These are phyloP conservation scores for honey bee (Apis mellifera) DNA, from an alignment of 1,140 invertebrate genomes.

Conservation along the genomic window Amel_HAv3.1 CM009937.2:4831501-4832000, in stretches of 20 bases:
- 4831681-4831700: neutral
- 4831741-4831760: neutral
- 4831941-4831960: conserved; percentile 45
- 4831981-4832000: neutral
- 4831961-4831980: neutral
- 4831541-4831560: no score
- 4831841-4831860: neutral
- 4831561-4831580: no score
- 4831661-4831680: no score
- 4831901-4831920: conserved; percentile 21
- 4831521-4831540: no score
- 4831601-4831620: no score
- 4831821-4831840: neutral
- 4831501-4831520: no score
- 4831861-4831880: conserved; percentile 7
- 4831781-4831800: neutral
- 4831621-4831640: no score
- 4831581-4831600: no score
- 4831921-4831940: conserved; percentile 52
- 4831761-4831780: neutral
- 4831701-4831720: neutral
- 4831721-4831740: neutral
- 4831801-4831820: no score
- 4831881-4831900: conserved; percentile 4
- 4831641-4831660: no score